Conservation (phyloP, 2,888 invertebrate genomes). For the Drosophila histrio region DNA sequence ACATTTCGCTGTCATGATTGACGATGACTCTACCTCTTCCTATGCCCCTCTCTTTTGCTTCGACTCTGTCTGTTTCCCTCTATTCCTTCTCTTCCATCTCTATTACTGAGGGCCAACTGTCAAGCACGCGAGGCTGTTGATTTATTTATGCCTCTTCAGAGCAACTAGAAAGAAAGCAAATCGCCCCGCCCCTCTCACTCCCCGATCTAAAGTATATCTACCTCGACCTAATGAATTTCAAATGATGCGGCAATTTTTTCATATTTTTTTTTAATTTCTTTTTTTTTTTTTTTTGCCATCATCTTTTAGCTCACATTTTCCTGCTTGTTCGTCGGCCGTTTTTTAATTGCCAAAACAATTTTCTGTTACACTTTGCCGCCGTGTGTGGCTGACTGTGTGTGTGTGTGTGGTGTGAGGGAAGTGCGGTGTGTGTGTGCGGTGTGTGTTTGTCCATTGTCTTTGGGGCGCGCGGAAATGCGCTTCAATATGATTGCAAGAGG, state of each 20-base stretch:
- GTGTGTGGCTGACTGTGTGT: slow-evolving; percentile 43
- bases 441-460: slow-evolving; percentile 50
- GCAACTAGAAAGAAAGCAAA: slow-evolving; percentile 56
- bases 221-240: slow-evolving; percentile 71
- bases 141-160: slow-evolving; percentile 67
- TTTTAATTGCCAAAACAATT: slow-evolving; percentile 73
- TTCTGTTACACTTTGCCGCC: slow-evolving; percentile 54
- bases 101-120: slow-evolving; percentile 60
- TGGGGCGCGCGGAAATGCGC: slow-evolving; percentile 54
- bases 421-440: slow-evolving; percentile 22
- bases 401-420: slow-evolving; percentile 5
- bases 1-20: slow-evolving; percentile 76
- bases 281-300: slow-evolving; percentile 49
- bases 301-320: slow-evolving; percentile 54
- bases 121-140: slow-evolving; percentile 73
- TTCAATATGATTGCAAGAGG: slow-evolving; percentile 46
- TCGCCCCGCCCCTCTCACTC: slow-evolving; percentile 40
- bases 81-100: slow-evolving; percentile 17
- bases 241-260: slow-evolving; percentile 75
- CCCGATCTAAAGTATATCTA: slow-evolving; percentile 25
- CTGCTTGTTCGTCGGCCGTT: slow-evolving; percentile 52
- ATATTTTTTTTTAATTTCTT: slow-evolving; percentile 21
- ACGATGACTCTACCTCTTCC: slow-evolving; percentile 41
- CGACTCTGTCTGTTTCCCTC: slow-evolving; percentile 5
- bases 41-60: background rate